phyloP scores from a whole-genome alignment of 2,888 invertebrate genomes.

The Microchrysa polita region DNA sequence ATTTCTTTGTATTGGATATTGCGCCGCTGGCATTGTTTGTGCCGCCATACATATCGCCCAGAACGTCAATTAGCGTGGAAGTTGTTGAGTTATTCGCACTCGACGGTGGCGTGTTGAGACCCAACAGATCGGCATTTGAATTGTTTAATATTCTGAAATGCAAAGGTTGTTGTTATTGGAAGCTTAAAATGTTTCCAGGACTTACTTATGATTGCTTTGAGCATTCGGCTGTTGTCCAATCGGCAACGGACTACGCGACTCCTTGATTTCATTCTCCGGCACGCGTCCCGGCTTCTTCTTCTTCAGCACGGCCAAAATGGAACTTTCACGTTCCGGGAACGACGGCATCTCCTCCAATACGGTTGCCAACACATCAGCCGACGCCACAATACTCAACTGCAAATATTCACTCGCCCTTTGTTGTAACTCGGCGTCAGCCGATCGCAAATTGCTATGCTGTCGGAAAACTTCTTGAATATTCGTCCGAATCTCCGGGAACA shows the following conservation, averaged over 20 bases:
- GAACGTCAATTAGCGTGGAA: constrained; percentile 87
- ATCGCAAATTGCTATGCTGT: constrained; percentile 94
- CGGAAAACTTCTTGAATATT: constrained; percentile 95
- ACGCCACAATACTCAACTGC: constrained; percentile 94
- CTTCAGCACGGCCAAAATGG: constrained; percentile 95
- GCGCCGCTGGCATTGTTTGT: constrained; percentile 65
- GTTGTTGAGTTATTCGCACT: constrained; percentile 74
- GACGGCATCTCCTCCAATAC: constrained; percentile 99
- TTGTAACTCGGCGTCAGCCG: constrained; percentile 98
- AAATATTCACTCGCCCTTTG: constrained; percentile 98
- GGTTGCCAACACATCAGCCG: constrained; percentile 96
- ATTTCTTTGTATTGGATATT: constrained; percentile 87
- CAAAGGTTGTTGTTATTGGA: too few species aligned
- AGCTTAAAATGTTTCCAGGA: background rate
- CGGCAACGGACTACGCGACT: constrained; percentile 79
- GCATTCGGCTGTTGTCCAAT: constrained; percentile 63
- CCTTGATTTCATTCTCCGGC: constrained; percentile 86
- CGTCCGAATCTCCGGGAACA: constrained; percentile 97
- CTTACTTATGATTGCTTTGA: constrained; percentile 65
- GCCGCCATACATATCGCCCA: constrained; percentile 82
- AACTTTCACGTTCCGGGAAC: constrained; percentile 98
- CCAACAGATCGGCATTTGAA: constrained; percentile 83
- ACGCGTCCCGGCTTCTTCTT: constrained; percentile 97
- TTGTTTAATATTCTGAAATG: constrained; percentile 51
- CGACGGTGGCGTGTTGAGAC: constrained; percentile 88